Conservation (phyloP, 2,797 vertebrate genomes). For the Micrastur ruficollis region DNA sequence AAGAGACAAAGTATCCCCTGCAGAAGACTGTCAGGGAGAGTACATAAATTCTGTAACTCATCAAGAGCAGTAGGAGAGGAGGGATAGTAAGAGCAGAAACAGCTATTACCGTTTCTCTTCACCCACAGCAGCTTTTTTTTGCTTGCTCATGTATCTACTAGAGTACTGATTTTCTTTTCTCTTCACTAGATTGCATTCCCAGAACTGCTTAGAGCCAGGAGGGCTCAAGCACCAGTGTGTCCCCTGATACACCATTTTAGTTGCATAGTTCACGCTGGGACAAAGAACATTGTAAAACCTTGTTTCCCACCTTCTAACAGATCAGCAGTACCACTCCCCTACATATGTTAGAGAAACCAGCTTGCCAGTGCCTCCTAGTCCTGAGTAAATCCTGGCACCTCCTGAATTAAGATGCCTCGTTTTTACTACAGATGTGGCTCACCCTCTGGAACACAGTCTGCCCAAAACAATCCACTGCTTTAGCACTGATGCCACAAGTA, state of each 20-base stretch:
- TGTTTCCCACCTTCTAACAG: background rate
- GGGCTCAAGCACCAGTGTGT: background rate
- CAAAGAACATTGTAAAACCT: background rate
- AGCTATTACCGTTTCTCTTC: background rate
- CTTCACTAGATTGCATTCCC: background rate
- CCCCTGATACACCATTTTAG: background rate
- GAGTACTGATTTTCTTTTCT: background rate
- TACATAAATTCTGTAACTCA: background rate
- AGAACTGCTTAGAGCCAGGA: background rate
- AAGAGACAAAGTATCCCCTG: background rate
- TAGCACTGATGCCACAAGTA: background rate
- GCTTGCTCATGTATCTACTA: background rate
- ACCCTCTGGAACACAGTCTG: background rate
- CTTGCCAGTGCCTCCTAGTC: background rate
- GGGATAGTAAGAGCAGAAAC: background rate
- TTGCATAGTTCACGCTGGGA: background rate
- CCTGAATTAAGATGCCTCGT: background rate
- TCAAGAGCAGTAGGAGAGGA: background rate
- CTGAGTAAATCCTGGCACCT: background rate
- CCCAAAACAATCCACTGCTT: background rate
- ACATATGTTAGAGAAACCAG: rapidly evolving
- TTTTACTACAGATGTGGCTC: background rate
- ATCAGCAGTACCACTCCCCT: background rate
- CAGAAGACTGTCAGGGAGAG: background rate
- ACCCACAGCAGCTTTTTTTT: background rate